Percentiles rank a stretch among this genome's conserved stretches.
Evolutionary conservation across 1,140 invertebrate species (phyloP).

Genomic region (Carcinoscorpius rotundicauda): DNA sequence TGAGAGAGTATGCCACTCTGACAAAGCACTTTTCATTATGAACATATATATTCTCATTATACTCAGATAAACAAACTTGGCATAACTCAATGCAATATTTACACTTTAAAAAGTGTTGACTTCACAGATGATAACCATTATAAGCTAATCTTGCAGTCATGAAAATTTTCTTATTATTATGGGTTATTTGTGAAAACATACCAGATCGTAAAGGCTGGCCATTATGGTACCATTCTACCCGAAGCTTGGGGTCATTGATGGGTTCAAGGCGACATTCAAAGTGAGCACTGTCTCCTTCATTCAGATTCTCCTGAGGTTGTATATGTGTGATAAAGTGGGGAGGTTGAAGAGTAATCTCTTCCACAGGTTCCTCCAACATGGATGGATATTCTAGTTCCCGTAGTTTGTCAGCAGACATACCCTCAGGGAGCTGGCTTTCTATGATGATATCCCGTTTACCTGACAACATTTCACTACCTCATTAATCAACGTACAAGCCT

Average conservation of each 20-base stretch:
- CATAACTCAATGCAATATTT: no score
- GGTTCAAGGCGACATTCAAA: conserved; percentile 94
- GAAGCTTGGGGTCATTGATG: conserved; percentile 81
- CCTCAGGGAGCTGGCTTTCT: conserved; percentile 81
- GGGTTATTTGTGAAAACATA: neutral
- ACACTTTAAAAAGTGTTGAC: no score
- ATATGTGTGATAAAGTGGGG: conserved; percentile 65
- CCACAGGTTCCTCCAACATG: conserved; percentile 48
- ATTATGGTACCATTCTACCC: conserved; percentile 87
- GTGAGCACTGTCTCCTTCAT: conserved; percentile 74
- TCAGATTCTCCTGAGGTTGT: conserved; percentile 25
- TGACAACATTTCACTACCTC: conserved; percentile 15
- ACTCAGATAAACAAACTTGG: no score
- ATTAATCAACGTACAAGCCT: no score
- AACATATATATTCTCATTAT: no score
- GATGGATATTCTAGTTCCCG: conserved; percentile 82
- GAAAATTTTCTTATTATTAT: no score
- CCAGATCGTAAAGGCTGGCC: conserved; percentile 69
- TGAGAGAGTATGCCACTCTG: no score
- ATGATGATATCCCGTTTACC: conserved; percentile 76
- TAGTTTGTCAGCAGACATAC: conserved; percentile 82
- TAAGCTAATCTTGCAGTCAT: no score
- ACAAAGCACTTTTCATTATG: no score
- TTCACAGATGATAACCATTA: no score
- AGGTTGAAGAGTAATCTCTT: conserved; percentile 44